Evolutionary conservation across 2,888 invertebrate species (phyloP).

Genomic region (Ceratothoa steindachneri): DNA sequence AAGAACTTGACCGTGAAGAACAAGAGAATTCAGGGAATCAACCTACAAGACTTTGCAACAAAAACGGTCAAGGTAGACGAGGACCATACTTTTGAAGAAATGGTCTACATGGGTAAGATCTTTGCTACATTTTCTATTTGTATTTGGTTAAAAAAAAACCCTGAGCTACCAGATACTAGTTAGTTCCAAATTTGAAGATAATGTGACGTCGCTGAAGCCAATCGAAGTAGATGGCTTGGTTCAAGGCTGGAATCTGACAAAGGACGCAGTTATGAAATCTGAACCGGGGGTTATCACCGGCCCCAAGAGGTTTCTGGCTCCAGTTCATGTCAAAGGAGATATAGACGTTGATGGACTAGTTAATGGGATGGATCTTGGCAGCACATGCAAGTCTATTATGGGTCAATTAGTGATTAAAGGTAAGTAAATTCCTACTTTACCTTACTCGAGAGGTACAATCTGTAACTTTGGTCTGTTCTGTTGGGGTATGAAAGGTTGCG

Average conservation of each 20-base stretch:
- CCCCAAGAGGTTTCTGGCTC: not conserved
- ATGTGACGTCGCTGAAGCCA: not conserved
- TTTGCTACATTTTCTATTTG: too few relatives aligned
- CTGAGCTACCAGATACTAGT: too few relatives aligned
- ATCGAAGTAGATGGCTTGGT: not conserved
- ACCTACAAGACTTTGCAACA: not conserved
- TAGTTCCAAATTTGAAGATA: not conserved
- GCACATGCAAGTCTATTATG: not conserved
- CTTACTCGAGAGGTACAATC: too few relatives aligned
- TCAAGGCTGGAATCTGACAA: not conserved
- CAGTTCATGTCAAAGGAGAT: not conserved
- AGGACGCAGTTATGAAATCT: not conserved
- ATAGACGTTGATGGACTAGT: not conserved
- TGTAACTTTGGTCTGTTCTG: too few relatives aligned
- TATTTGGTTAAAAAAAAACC: too few relatives aligned
- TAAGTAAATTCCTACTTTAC: not conserved
- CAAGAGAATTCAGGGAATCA: not conserved
- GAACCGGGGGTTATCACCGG: not conserved
- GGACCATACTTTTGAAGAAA: not conserved
- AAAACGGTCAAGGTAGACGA: not conserved
- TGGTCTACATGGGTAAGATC: not conserved
- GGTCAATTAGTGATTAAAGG: not conserved
- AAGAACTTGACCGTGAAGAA: not conserved
- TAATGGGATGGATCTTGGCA: not conserved
- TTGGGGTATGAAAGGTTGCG: too few relatives aligned